Evolutionary conservation across 2,113 vertebrate genomes (phyloP).

Genomic region (Erythrocebus patas): DNA sequence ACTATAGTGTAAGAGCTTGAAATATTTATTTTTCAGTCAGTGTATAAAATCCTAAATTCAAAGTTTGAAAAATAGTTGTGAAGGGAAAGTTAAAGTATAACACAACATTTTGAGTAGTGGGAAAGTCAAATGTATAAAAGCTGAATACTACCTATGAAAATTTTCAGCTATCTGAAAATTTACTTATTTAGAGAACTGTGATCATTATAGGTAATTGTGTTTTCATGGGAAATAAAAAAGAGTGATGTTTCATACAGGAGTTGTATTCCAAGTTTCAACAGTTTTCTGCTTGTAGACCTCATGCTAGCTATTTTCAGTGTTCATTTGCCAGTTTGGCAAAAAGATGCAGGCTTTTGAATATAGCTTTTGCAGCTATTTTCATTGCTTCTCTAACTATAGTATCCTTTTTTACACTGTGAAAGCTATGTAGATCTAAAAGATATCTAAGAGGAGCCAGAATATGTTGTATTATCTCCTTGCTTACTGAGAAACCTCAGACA

Average conservation of each 20-base stretch:
- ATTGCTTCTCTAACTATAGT: not conserved
- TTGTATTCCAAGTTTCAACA: not conserved
- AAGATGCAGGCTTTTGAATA: slow-evolving; percentile 8
- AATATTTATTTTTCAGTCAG: slow-evolving; percentile 3
- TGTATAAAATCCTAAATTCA: slow-evolving; percentile 22
- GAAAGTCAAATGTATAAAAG: slow-evolving; percentile 31
- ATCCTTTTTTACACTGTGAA: not conserved
- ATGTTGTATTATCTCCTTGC: slow-evolving; percentile 26
- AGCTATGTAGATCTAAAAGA: not conserved
- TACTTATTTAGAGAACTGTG: not conserved
- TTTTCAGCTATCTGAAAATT: not conserved
- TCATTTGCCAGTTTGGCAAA: slow-evolving; percentile 45
- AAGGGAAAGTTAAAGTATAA: not conserved
- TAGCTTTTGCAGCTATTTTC: slow-evolving; percentile 36
- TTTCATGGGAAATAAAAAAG: slow-evolving; percentile 2
- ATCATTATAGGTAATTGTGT: not conserved
- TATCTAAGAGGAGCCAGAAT: not conserved
- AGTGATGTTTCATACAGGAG: not conserved
- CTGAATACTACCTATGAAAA: slow-evolving; percentile 3
- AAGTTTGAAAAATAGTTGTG: slow-evolving; percentile 17
- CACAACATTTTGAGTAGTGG: slow-evolving; percentile 22
- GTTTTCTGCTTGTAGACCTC: not conserved
- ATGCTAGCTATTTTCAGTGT: slow-evolving; percentile 46
- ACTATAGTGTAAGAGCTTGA: not conserved
- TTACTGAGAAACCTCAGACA: slow-evolving; percentile 28